phyloP scores from a whole-genome alignment of 2,888 invertebrate species.

The Oscheius myriophilus region DNA sequence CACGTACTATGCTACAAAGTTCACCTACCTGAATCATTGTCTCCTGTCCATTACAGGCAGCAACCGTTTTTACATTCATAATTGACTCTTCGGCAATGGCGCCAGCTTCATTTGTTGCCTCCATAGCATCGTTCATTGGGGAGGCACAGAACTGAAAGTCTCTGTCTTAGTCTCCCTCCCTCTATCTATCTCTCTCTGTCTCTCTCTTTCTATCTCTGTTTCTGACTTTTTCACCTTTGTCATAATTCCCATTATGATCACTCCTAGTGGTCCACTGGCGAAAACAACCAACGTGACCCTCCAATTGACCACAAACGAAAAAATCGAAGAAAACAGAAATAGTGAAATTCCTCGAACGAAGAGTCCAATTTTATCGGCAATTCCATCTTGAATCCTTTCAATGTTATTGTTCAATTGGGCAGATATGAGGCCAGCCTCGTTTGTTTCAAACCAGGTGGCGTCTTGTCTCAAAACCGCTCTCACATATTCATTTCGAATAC shows the following conservation, averaged over 20 bases:
- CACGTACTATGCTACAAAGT: too few relatives aligned
- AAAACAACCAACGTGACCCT: conserved; percentile 44
- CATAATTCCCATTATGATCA: conserved; percentile 42
- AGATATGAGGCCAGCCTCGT: conserved; percentile 41
- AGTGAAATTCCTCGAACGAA: conserved; percentile 51
- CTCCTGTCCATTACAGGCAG: conserved; percentile 50
- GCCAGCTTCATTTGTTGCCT: conserved; percentile 32
- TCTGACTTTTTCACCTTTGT: too few relatives aligned
- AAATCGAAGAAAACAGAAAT: conserved; percentile 48
- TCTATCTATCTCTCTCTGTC: too few relatives aligned
- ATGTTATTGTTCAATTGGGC: conserved; percentile 49
- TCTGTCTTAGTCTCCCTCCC: too few relatives aligned
- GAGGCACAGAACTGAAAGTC: conserved; percentile 32
- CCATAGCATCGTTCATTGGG: conserved; percentile 36
- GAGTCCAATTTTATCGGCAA: conserved; percentile 47
- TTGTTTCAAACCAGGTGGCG: conserved; percentile 39
- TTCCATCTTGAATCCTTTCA: conserved; percentile 42
- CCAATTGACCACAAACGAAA: conserved; percentile 47
- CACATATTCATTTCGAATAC: conserved; percentile 37
- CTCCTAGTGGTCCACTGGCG: conserved; percentile 50
- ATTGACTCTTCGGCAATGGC: conserved; percentile 44
- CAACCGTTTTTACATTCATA: conserved; percentile 50
- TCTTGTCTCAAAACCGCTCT: conserved; percentile 47
- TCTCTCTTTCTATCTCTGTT: too few relatives aligned
- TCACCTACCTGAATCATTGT: conserved; percentile 49